Evolutionary conservation across 2,113 vertebrate species (phyloP).

Genomic region (Prochilodus magdalenae): DNA sequence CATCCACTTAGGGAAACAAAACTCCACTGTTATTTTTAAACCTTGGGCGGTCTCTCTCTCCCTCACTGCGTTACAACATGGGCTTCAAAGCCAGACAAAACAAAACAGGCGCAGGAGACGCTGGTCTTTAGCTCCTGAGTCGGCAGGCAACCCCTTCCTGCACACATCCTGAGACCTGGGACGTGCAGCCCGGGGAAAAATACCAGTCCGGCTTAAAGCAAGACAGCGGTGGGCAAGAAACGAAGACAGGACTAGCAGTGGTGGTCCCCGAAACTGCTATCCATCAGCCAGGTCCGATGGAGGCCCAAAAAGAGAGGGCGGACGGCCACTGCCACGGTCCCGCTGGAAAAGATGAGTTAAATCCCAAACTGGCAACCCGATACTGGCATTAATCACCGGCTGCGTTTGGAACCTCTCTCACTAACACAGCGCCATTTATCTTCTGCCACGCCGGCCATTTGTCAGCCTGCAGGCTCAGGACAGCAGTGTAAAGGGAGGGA

Average conservation of each 20-base stretch:
- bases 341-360: slow-evolving; percentile 65
- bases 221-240: slow-evolving; percentile 64
- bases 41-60: background rate
- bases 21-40: slow-evolving; percentile 44
- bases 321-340: slow-evolving; percentile 67
- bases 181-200: background rate
- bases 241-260: slow-evolving; percentile 72
- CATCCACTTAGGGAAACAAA: slow-evolving; percentile 41
- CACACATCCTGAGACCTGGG: background rate
- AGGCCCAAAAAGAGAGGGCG: slow-evolving; percentile 62
- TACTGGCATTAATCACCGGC: slow-evolving; percentile 80
- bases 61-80: slow-evolving; percentile 23
- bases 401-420: slow-evolving; percentile 74
- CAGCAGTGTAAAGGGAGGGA: slow-evolving; percentile 50
- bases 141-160: background rate
- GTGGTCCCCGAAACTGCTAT: slow-evolving; percentile 76
- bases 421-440: slow-evolving; percentile 78
- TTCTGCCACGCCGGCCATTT: slow-evolving; percentile 70
- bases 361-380: slow-evolving; percentile 77
- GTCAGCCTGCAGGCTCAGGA: slow-evolving; percentile 68
- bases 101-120: slow-evolving; percentile 62
- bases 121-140: background rate
- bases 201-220: slow-evolving; percentile 43
- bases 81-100: slow-evolving; percentile 64
- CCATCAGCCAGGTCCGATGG: slow-evolving; percentile 67